Conservation (phyloP, 1,140 invertebrate genomes). For the Stenopsyche tienmushanensis region DNA sequence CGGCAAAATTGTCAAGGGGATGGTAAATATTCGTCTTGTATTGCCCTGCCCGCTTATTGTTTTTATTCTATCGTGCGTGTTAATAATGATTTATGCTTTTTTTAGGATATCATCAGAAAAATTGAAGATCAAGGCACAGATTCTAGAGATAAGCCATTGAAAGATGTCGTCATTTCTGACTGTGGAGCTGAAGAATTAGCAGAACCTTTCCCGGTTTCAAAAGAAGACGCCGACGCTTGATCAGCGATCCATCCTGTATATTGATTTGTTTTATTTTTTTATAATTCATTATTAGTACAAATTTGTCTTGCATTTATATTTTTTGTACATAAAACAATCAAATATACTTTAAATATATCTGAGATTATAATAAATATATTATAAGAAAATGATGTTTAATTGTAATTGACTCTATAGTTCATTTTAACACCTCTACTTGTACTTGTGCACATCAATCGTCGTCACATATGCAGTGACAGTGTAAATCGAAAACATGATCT, state of each 20-base stretch:
- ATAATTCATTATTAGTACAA: not conserved
- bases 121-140: slow-evolving; percentile 79
- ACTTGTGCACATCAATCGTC: too few species aligned
- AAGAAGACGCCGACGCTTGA: slow-evolving; percentile 67
- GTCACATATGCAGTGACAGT: too few species aligned
- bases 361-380: not conserved
- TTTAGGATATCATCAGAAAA: slow-evolving; percentile 79
- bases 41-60: too few species aligned
- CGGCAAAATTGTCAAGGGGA: slow-evolving; percentile 89
- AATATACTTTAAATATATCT: not conserved
- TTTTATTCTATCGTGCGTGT: too few species aligned
- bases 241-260: not conserved
- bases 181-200: slow-evolving; percentile 66
- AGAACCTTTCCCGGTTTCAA: slow-evolving; percentile 79
- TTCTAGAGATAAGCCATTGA: slow-evolving; percentile 72
- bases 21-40: slow-evolving; percentile 65
- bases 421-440: too few species aligned
- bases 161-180: slow-evolving; percentile 78
- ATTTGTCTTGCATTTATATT: slow-evolving; percentile 1
- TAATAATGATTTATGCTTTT: too few species aligned
- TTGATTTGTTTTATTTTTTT: slow-evolving; percentile 3
- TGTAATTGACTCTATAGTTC: too few species aligned
- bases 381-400: not conserved
- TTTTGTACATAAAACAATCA: slow-evolving; percentile 19
- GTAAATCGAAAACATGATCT: too few species aligned